phyloP scores from a whole-genome alignment of 2,113 vertebrate genomes.

The Excalfactoria chinensis region DNA sequence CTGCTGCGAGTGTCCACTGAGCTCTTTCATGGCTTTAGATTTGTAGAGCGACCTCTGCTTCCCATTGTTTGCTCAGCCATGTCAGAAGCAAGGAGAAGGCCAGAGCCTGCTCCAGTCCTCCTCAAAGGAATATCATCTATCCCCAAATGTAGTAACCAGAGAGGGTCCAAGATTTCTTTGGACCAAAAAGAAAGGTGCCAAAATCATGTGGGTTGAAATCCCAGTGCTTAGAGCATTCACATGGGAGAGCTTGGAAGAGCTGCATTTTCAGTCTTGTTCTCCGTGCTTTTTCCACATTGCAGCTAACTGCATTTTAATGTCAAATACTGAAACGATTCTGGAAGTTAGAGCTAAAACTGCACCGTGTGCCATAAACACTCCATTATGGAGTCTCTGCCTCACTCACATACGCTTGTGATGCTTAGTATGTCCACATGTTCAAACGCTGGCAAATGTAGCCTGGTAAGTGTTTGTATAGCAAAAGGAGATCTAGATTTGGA shows the following conservation, averaged over 20 bases:
- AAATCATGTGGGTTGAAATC: background rate
- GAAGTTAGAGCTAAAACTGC: background rate
- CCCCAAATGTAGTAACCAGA: background rate
- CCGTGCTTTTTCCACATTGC: background rate
- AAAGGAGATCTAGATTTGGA: background rate
- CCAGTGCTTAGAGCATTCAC: background rate
- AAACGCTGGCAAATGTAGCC: background rate
- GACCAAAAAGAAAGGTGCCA: background rate
- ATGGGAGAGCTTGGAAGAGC: background rate
- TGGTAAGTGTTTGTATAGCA: background rate
- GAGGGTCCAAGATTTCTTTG: background rate
- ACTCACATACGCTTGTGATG: rapidly evolving
- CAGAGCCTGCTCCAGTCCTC: background rate
- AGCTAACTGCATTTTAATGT: background rate
- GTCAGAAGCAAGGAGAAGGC: background rate
- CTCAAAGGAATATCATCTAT: background rate
- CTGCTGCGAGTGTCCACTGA: background rate
- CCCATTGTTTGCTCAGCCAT: background rate
- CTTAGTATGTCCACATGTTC: background rate
- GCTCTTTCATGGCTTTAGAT: background rate
- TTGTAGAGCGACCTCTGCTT: background rate
- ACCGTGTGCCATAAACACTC: background rate
- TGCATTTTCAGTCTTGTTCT: background rate
- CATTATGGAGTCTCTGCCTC: background rate
- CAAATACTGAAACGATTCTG: background rate